Evolutionary conservation across 2,113 vertebrate species (phyloP), one percentile per base, ranked within the genome.

Genomic region (Corythornis madagascariensis): DNA sequence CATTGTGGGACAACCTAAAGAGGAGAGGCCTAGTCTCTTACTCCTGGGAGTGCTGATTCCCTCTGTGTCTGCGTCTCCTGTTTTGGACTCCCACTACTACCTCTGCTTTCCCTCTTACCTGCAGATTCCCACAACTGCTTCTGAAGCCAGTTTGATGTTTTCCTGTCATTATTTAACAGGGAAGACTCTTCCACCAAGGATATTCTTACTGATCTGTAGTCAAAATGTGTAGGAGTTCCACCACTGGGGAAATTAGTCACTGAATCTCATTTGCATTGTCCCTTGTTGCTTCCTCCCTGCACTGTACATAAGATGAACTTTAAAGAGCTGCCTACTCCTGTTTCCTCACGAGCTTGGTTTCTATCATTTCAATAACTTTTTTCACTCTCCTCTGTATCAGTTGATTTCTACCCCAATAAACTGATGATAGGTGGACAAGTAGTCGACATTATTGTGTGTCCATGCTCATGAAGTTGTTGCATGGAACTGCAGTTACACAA

Each of bases 241-340:
- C 80, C 69, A 74, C 52, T 94, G 87, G 91, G 89, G 72, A 88
- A 88, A 93, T 93, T 77, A 95, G 73, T 95, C 96, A 94, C 28
- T 5, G 56, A 72, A 53, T 92, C 79, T 95, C 82, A 96, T 95
- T 94, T 93, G 65, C 76, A 53, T 87, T 91, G 82, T 92, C 91
- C 88, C 85, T 89, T 64, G 57, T 60, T 92, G 35, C 61, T 93
- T 83, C 57, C 52, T 83, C 67, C 38, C 31, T 69, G 75, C 71
- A 85, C 56, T 86, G 26, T 80, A 55, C 11, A 7, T 53, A 87
- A 79, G 33, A 83, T 89, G 75, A 93, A 77, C 89, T 93, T 92
- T 80, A 86, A 87, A 77, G 71, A 82, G 22, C 84, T 94, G 83
- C 87, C 81, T 76, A 79, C 81, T 94, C 66, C 55, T 82, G 59